A percentile compares a stretch with the other conserved stretches of the same genome.
Conservation (phyloP, 92 coral and sea anemone genomes). For the Epizoanthus illoricatus region DNA sequence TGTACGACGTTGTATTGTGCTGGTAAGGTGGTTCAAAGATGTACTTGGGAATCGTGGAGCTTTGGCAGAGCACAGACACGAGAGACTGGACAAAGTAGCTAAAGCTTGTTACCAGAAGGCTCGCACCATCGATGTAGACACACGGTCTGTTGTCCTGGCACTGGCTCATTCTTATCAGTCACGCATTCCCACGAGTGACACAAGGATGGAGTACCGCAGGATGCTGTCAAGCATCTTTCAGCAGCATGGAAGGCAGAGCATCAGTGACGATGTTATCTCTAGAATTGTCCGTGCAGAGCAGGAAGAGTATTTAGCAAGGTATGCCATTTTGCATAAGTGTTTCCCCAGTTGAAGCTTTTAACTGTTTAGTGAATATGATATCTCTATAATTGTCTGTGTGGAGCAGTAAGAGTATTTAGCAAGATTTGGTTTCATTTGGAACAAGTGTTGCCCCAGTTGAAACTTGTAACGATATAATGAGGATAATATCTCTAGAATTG, state of each 20-base stretch:
- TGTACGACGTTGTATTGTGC: constrained; percentile 78
- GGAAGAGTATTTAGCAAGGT: constrained; percentile 58
- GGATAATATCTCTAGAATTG: background rate
- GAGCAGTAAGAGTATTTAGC: constrained; percentile 25
- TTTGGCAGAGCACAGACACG: constrained; percentile 14
- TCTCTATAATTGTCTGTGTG: background rate
- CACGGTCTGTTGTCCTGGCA: constrained; percentile 70
- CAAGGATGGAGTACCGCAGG: constrained; percentile 43
- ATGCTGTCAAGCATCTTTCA: constrained; percentile 37
- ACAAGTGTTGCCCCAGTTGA: background rate
- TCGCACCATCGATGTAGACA: constrained; percentile 22
- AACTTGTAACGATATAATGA: too few relatives aligned
- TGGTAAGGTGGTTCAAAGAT: constrained; percentile 69
- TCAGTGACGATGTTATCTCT: constrained; percentile 39
- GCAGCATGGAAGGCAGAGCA: background rate
- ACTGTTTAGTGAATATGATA: too few relatives aligned
- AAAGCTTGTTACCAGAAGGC: constrained; percentile 12
- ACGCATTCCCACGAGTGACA: constrained; percentile 57
- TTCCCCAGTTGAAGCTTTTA: background rate
- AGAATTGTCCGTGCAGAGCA: constrained; percentile 53
- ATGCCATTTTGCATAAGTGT: background rate
- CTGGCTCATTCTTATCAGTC: constrained; percentile 79
- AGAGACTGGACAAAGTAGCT: constrained; percentile 10
- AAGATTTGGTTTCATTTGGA: constrained; percentile 11
- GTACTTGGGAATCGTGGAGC: constrained; percentile 42